phyloP scores from a whole-genome alignment of 2,797 vertebrate genomes.

The Phylloscopus collybita region DNA sequence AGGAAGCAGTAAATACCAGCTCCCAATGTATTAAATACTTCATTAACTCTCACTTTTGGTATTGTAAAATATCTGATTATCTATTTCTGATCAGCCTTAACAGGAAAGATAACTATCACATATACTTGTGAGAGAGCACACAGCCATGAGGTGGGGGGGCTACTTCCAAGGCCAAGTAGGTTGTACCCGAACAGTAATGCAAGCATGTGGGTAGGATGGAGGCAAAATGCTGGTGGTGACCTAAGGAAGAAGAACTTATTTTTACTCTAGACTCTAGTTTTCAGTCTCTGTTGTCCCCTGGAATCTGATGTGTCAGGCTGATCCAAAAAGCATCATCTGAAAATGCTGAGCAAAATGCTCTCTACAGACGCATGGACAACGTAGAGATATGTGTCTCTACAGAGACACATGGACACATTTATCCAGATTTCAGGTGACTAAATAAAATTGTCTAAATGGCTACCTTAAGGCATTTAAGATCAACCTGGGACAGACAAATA shows the following conservation, averaged over 20 bases:
- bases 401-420: fast-evolving
- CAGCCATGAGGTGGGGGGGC: fast-evolving
- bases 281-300: neutral
- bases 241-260: neutral
- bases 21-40: neutral
- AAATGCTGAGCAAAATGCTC: neutral
- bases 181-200: neutral
- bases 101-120: neutral
- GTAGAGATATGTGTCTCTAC: no score
- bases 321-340: neutral
- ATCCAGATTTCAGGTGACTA: neutral
- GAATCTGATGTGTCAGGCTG: neutral
- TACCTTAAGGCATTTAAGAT: neutral
- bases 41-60: neutral
- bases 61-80: neutral
- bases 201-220: neutral
- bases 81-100: neutral
- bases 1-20: neutral
- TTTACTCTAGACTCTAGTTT: neutral
- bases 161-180: neutral
- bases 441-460: neutral
- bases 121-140: neutral
- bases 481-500: neutral
- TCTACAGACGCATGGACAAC: neutral
- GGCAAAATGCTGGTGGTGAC: neutral